Percentiles rank a stretch among this genome's conserved stretches.
phyloP scores from a whole-genome alignment of 2,888 invertebrate species.

The Netelia fuscicornis region DNA sequence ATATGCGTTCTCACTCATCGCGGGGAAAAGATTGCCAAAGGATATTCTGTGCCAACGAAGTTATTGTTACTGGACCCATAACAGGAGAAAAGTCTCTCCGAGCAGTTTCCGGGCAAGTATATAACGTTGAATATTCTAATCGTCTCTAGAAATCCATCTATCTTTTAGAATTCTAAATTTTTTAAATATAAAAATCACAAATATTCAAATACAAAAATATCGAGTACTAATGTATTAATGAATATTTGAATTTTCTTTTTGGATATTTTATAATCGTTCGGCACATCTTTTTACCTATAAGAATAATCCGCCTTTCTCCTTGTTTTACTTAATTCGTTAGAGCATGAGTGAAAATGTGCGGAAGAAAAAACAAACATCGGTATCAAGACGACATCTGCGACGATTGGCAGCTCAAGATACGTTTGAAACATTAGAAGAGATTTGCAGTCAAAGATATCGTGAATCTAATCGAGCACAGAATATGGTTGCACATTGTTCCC shows the following conservation, averaged over 20 bases:
- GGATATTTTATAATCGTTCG: conserved; percentile 21
- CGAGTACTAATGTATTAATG: conserved; percentile 7
- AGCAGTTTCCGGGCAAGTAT: too few relatives aligned
- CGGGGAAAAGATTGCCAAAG: too few relatives aligned
- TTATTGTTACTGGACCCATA: too few relatives aligned
- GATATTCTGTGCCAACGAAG: too few relatives aligned
- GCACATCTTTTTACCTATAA: conserved; percentile 15
- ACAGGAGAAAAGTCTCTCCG: too few relatives aligned
- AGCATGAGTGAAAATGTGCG: conserved; percentile 24
- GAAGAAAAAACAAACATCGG: conserved; percentile 23
- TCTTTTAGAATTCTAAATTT: too few relatives aligned
- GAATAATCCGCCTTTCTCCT: conserved; percentile 13
- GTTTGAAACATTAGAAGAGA: conserved; percentile 23
- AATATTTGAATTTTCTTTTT: conserved; percentile 26
- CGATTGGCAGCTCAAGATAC: conserved; percentile 21
- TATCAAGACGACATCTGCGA: conserved; percentile 27
- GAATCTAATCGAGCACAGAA: conserved; percentile 17
- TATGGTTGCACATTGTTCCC: conserved; percentile 28
- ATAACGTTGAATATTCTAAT: too few relatives aligned
- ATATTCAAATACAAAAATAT: conserved; percentile 1
- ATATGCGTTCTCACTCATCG: too few relatives aligned
- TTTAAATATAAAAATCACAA: background rate
- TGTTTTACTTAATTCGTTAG: conserved; percentile 20
- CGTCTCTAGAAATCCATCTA: too few relatives aligned
- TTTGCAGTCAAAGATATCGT: conserved; percentile 12